These are phyloP conservation scores for Pocillopora damicornis DNA, from an alignment of 64 coral and sea anemone species.

Conservation along the genomic window DNA sequence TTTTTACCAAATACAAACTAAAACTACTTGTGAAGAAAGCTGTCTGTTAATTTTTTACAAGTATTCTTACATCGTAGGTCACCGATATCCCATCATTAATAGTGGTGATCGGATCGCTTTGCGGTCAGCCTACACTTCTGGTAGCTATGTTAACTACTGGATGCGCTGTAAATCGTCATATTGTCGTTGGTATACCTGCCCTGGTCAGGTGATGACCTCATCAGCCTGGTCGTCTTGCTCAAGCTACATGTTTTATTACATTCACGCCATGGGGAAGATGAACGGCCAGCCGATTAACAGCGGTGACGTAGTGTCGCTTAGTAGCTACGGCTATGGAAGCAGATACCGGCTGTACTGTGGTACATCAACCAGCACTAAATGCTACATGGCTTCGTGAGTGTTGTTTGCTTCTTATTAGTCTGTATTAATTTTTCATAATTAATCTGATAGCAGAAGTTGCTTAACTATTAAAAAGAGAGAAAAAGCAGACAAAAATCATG, in stretches of 20 bases:
- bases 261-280: not conserved
- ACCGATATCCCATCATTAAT: conserved; percentile 48
- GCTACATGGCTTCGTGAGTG: not conserved
- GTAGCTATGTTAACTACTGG: not conserved
- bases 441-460: too few species aligned
- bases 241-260: not conserved
- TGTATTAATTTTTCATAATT: too few species aligned
- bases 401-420: not conserved
- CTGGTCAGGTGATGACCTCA: not conserved
- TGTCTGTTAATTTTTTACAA: not conserved
- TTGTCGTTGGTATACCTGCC: not conserved
- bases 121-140: conserved; percentile 15
- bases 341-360: not conserved
- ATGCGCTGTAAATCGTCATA: not conserved
- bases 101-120: conserved; percentile 42
- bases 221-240: not conserved
- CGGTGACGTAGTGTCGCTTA: not conserved
- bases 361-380: not conserved
- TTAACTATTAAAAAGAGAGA: too few species aligned
- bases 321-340: not conserved
- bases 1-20: too few species aligned
- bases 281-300: conserved; percentile 32
- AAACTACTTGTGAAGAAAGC: not conserved
- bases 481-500: too few species aligned
- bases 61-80: not conserved